Evolutionary conservation across 2,888 invertebrate genomes (phyloP), one percentile per base, ranked within the genome.

Genomic region (Chrysolina americana): DNA sequence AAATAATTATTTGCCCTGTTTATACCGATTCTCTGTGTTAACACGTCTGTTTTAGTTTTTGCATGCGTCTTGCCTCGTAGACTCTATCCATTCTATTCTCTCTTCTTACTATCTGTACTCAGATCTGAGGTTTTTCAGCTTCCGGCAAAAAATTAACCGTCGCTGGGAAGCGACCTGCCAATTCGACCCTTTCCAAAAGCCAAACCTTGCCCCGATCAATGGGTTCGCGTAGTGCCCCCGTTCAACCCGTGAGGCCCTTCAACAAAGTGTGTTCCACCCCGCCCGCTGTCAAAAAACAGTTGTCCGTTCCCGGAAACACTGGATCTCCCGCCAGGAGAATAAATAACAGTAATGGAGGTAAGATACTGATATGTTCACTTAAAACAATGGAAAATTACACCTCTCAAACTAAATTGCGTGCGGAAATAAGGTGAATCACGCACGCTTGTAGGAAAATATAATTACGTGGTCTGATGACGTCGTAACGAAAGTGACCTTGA

Each of bases 151-250:
- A 95, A 88, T 87, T 95, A 76, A 93, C 93, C 11, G 92, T 94
- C 48, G 92, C 93, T n/a, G 92, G 93, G 17, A 93, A 94, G 79
- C 91, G 94, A 66, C 89, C 91, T 48, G 89, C 91, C 2, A 92
- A 93, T 76, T 89, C 91, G 2, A 90, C 91, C 8, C 90, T 93
- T 76, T 94, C 94, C 87, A 96, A 96, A 89, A 95, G 95, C 65
- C 95, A 95, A 89, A 96, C 96, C 2, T 89, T 96, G 77, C 96
- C 96, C 0, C 90, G 96, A 70, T 96, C 94, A 71, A 94, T 96
- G 92, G 96, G 96, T 62, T 91, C 91, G 8, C 87, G 90, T 72
- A 86, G 88, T 19, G 87, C 89, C 17, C 89, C 90, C 10, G 86
- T 88, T 9, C 88, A 88, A 79, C 87, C 88, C 23, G 88, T 84